Base-by-base conservation (phyloP, 2,113 vertebrate genomes). In the Ancistrus triradiatus region DNA sequence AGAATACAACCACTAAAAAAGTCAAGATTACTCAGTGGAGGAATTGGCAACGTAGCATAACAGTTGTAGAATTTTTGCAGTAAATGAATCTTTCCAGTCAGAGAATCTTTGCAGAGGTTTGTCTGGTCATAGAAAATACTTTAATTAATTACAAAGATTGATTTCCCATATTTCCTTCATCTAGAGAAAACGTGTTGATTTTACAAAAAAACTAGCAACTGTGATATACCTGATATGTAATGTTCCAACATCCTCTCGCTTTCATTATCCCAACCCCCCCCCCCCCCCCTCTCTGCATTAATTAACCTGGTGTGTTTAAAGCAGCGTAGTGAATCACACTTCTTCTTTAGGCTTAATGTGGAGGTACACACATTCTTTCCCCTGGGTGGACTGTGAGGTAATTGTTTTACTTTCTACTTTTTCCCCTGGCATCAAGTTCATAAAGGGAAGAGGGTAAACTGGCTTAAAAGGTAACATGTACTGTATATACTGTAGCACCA, bases 1-100 rank as follows among this genome's bases (percentile, higher is more conserved):
- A 46, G 38, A 55, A 50, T 55, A 52, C 31, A 56, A 47, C 56
- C 40, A 46, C 4, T 37, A 47, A 43, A 63, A 37, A 31, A 47
- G 22, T 56, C 51, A 47, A 37, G 40, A 56, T 65, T 56, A 46
- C 28, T 38, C 40, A 22, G 40, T 14, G 17, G 25, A 35, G 24
- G 50, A 28, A n/a, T n/a, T n/a, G n/a, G n/a, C n/a, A n/a, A n/a
- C n/a, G n/a, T n/a, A n/a, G n/a, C n/a, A n/a, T n/a, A n/a, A n/a
- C n/a, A n/a, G n/a, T n/a, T n/a, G n/a, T n/a, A n/a, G n/a, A n/a
- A n/a, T n/a, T n/a, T n/a, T n/a, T n/a, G n/a, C n/a, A n/a, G n/a
- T n/a, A n/a, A n/a, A n/a, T n/a, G n/a, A n/a, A n/a, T n/a, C n/a
- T n/a, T n/a, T n/a, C n/a, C n/a, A n/a, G n/a, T n/a, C n/a, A n/a